Evolutionary conservation across 2,888 invertebrate genomes (phyloP).

Genomic region (Petrolisthes manimaculis): DNA sequence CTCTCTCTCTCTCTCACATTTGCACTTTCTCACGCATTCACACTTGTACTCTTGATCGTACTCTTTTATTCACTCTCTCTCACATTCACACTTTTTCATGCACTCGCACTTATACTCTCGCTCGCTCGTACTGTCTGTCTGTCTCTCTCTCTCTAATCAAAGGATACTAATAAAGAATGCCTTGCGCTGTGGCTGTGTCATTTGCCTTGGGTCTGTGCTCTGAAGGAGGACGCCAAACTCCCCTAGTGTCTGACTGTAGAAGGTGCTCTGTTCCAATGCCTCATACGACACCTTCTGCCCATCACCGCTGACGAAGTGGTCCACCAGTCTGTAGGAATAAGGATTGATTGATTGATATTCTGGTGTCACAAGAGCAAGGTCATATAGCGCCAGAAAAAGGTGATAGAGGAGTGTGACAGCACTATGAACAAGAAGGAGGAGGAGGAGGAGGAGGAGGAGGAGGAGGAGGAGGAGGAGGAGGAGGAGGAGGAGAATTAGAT

Average conservation of each 20-base stretch:
- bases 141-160: slow-evolving; percentile 1
- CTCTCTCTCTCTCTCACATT: background rate
- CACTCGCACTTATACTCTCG: background rate
- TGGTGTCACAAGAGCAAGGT: no score
- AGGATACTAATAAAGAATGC: slow-evolving; percentile 54
- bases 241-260: slow-evolving; percentile 23
- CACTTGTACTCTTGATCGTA: background rate
- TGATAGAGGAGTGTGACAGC: background rate
- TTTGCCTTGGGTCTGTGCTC: slow-evolving; percentile 20
- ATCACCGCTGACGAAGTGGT: slow-evolving; percentile 15
- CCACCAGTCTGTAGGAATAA: slow-evolving; percentile 24
- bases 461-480: no score
- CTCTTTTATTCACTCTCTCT: no score
- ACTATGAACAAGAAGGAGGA: background rate
- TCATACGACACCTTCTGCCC: slow-evolving; percentile 39
- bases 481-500: background rate
- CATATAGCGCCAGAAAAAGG: background rate
- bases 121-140: background rate
- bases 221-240: slow-evolving; percentile 30
- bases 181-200: slow-evolving; percentile 24
- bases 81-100: background rate
- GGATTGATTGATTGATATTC: no score
- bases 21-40: background rate
- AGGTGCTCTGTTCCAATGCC: slow-evolving; percentile 40
- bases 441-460: no score